A percentile compares a stretch with the other conserved stretches of the same genome.
phyloP scores from a whole-genome alignment of 2,113 vertebrate species.

The Oryzias woworae region DNA sequence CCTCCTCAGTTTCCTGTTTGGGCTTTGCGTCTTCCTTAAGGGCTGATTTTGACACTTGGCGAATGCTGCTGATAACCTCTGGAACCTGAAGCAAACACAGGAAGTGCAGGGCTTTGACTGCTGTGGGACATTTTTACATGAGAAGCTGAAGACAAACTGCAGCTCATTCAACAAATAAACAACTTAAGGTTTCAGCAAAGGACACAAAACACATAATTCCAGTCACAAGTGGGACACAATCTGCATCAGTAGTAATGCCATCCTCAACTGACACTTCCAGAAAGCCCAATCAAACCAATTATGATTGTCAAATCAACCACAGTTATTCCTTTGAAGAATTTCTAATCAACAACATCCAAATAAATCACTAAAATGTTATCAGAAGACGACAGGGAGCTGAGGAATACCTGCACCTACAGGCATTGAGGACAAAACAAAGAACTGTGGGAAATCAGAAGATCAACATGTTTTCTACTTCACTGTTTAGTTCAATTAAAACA shows the following conservation, averaged over 20 bases:
- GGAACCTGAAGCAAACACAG: conserved; percentile 81
- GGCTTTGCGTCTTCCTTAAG: conserved; percentile 89
- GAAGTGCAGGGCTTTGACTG: conserved; percentile 12
- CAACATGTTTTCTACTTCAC: conserved; percentile 13
- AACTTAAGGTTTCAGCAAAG: not conserved
- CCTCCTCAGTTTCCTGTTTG: conserved; percentile 88
- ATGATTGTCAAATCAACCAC: too few relatives aligned
- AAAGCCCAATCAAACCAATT: too few relatives aligned
- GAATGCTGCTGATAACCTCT: conserved; percentile 93
- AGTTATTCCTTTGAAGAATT: too few relatives aligned
- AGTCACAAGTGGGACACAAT: not conserved
- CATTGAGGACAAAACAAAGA: conserved; percentile 39
- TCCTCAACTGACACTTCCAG: too few relatives aligned
- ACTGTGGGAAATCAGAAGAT: conserved; percentile 46
- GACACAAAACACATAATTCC: not conserved
- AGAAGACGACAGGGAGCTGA: conserved; percentile 39
- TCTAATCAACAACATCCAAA: too few relatives aligned
- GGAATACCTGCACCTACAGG: conserved; percentile 24
- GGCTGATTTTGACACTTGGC: conserved; percentile 90
- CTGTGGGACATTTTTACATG: conserved; percentile 8
- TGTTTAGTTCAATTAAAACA: not conserved
- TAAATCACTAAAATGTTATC: conserved; percentile 3
- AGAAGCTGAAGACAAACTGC: not conserved
- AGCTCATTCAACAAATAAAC: not conserved
- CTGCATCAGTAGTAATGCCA: too few relatives aligned